phyloP scores from a whole-genome alignment of 2,797 vertebrate genomes.

The Atherinosoma microstoma region DNA sequence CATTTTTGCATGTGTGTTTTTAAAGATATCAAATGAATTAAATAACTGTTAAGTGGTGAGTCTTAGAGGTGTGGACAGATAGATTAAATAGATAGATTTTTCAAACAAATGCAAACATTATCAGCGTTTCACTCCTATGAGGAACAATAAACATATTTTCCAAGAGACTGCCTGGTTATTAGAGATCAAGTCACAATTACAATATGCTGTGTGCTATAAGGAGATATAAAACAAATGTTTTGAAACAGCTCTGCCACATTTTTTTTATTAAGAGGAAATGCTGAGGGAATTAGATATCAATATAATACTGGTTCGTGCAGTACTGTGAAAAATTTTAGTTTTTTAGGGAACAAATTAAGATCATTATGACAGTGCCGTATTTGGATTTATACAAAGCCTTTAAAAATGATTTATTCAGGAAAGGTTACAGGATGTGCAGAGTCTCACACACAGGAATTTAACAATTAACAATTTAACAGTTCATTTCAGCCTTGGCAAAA shows the following conservation, averaged over 20 bases:
- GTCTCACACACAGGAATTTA: background rate
- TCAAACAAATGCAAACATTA: background rate
- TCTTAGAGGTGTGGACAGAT: background rate
- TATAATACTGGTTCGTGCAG: too few species aligned
- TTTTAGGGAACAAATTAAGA: too few species aligned
- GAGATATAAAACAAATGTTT: background rate
- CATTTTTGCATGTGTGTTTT: background rate
- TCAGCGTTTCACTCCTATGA: background rate
- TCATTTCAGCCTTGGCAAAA: conserved; percentile 14
- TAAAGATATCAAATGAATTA: background rate
- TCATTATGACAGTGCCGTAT: background rate
- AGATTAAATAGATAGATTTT: background rate
- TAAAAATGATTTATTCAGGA: background rate
- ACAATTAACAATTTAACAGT: background rate
- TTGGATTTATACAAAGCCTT: background rate
- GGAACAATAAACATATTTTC: background rate
- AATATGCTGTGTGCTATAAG: background rate
- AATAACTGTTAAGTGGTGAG: background rate
- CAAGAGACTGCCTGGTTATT: background rate
- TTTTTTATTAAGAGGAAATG: too few species aligned
- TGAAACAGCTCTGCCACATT: too few species aligned
- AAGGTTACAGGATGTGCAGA: background rate
- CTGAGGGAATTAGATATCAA: too few species aligned
- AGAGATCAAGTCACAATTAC: background rate
- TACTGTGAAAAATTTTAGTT: background rate